A percentile compares a stretch with the other conserved stretches of the same genome.
Evolutionary conservation across 2,888 invertebrate genomes (phyloP).

Genomic region (Erebia ligea): DNA sequence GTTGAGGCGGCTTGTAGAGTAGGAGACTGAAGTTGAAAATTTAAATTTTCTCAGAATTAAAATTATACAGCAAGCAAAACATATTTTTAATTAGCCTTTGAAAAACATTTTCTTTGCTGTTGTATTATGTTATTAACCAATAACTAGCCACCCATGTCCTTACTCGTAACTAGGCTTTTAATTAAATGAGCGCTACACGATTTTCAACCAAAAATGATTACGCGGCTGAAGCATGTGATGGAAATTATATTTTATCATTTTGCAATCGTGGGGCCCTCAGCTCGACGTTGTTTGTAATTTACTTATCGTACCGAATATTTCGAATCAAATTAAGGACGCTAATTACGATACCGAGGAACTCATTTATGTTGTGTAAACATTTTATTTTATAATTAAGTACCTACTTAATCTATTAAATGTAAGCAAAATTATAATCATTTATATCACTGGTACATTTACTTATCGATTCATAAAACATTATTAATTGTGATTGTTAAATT

Average conservation of each 20-base stretch:
- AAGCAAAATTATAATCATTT: not conserved
- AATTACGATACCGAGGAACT: slow-evolving; percentile 20
- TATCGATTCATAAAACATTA: too few species aligned
- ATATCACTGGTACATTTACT: too few species aligned
- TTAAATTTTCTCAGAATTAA: not conserved
- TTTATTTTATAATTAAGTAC: not conserved
- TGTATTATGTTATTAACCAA: not conserved
- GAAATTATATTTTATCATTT: slow-evolving; percentile 22
- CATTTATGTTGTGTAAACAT: not conserved
- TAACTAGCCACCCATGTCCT: not conserved
- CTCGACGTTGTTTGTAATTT: slow-evolving; percentile 26
- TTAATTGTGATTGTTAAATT: too few species aligned
- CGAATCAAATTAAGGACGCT: slow-evolving; percentile 23
- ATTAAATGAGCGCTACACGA: not conserved
- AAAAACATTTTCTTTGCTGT: not conserved
- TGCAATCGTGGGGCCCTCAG: slow-evolving; percentile 18
- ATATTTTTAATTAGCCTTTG: not conserved
- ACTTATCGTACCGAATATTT: slow-evolving; percentile 23
- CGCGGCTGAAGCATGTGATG: slow-evolving; percentile 21
- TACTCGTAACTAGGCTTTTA: slow-evolving; percentile 7
- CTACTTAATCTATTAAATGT: not conserved
- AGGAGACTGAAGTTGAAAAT: not conserved
- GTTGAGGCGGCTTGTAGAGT: not conserved
- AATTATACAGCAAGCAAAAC: not conserved
- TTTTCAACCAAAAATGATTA: slow-evolving; percentile 13